These are phyloP conservation scores for Epicampocera succincta DNA, from an alignment of 2,888 invertebrate genomes.

Conservation along the genomic window DNA sequence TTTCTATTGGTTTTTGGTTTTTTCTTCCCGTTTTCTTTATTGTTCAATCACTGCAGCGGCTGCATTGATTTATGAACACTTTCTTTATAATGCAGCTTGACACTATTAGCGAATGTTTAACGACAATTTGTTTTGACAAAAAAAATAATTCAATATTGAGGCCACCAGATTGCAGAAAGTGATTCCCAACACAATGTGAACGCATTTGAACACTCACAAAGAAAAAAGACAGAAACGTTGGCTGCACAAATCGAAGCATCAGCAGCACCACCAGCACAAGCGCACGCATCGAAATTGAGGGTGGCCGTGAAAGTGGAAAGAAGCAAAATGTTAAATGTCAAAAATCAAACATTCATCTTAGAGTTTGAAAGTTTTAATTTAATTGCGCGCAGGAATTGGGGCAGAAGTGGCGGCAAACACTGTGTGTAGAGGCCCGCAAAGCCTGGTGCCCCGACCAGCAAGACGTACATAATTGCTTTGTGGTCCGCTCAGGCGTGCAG, in stretches of 20 bases:
- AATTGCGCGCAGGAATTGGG: conserved; percentile 14
- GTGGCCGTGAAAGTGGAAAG: conserved; percentile 17
- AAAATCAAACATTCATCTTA: conserved; percentile 18
- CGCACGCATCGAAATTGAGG: background rate
- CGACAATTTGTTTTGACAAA: conserved; percentile 66
- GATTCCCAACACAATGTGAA: conserved; percentile 43
- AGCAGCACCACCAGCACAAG: background rate
- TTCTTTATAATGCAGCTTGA: conserved; percentile 66
- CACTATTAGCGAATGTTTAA: conserved; percentile 63
- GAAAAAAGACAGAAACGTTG: background rate
- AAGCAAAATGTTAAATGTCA: conserved; percentile 13
- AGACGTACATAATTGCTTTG: too few relatives aligned
- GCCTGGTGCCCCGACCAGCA: background rate
- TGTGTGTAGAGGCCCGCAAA: background rate
- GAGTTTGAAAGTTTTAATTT: conserved; percentile 26
- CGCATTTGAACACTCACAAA: too few relatives aligned
- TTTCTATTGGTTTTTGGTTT: conserved; percentile 1
- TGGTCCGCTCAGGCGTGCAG: too few relatives aligned
- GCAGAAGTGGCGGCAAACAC: conserved; percentile 26
- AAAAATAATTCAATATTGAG: conserved; percentile 62
- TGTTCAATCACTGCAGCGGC: conserved; percentile 23
- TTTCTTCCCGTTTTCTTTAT: background rate
- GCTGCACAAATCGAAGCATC: too few relatives aligned
- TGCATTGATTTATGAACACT: conserved; percentile 65
- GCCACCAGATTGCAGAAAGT: conserved; percentile 59